A percentile compares a stretch with the other conserved stretches of the same genome.
Evolutionary conservation across 2,797 vertebrate species (phyloP).

Genomic region (Moxostoma hubbsi): DNA sequence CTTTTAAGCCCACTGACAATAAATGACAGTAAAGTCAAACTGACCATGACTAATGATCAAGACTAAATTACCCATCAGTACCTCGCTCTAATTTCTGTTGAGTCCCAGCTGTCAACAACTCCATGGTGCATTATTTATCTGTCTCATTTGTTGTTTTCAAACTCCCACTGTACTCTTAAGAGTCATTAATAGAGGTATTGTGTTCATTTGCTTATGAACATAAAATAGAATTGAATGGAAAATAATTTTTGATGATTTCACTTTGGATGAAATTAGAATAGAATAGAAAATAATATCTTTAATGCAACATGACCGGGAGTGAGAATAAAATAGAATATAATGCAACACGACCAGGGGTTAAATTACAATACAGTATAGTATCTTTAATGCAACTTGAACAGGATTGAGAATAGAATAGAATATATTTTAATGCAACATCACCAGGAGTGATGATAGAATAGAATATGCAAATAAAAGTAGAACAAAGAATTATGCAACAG

Average conservation of each 20-base stretch:
- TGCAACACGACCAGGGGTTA: too few relatives aligned
- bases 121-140: background rate
- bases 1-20: background rate
- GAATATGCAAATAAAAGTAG: too few relatives aligned
- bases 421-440: background rate
- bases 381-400: too few relatives aligned
- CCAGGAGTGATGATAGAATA: background rate
- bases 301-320: background rate
- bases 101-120: conserved; percentile 15
- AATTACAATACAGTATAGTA: too few relatives aligned
- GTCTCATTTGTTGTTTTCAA: conserved; percentile 1
- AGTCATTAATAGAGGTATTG: background rate
- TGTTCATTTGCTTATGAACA: background rate
- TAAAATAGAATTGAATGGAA: background rate
- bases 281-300: background rate
- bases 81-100: background rate
- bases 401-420: background rate
- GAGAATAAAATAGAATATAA: background rate
- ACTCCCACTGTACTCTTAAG: background rate
- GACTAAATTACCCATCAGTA: conserved; percentile 36
- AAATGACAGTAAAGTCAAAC: conserved; percentile 5
- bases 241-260: background rate
- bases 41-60: conserved; percentile 15
- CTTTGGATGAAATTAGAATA: too few relatives aligned
- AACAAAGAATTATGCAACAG: too few relatives aligned